Evolutionary conservation across 2,797 vertebrate species (phyloP).

Genomic region (Clamator glandarius): DNA sequence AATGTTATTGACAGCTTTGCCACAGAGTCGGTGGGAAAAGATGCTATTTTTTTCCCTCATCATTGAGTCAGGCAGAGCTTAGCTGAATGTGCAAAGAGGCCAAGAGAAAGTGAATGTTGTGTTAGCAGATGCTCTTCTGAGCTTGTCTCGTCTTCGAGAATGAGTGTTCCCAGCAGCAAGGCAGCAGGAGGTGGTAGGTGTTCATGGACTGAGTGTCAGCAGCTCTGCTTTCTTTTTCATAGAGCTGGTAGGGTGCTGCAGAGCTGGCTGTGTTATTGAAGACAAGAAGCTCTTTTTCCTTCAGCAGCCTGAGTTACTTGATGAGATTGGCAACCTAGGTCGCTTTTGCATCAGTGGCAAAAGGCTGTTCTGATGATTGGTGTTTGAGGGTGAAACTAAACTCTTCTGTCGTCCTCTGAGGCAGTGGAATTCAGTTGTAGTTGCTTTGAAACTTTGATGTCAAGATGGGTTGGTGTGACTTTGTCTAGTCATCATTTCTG

Average conservation of each 20-base stretch:
- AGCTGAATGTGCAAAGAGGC: background rate
- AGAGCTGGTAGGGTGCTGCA: background rate
- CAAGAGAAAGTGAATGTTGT: background rate
- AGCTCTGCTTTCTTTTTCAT: background rate
- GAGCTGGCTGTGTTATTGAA: background rate
- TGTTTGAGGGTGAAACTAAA: background rate
- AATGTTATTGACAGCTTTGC: background rate
- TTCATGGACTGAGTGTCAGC: background rate
- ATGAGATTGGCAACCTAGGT: background rate
- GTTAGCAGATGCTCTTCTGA: conserved; percentile 5
- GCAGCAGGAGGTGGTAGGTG: background rate
- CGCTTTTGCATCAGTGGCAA: background rate
- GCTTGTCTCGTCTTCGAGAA: background rate
- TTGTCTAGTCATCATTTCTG: background rate
- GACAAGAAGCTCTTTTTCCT: background rate
- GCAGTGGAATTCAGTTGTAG: background rate
- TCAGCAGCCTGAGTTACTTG: background rate
- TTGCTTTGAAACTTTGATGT: background rate
- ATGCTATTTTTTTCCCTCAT: background rate
- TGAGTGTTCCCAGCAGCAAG: background rate
- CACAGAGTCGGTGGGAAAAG: background rate
- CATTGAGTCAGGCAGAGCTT: background rate
- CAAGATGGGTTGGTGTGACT: background rate
- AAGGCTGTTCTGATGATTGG: background rate
- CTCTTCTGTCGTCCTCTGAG: background rate